These are phyloP conservation scores for Nyleta sp. DNA, from an alignment of 2,888 invertebrate genomes.

Conservation along the genomic window DNA sequence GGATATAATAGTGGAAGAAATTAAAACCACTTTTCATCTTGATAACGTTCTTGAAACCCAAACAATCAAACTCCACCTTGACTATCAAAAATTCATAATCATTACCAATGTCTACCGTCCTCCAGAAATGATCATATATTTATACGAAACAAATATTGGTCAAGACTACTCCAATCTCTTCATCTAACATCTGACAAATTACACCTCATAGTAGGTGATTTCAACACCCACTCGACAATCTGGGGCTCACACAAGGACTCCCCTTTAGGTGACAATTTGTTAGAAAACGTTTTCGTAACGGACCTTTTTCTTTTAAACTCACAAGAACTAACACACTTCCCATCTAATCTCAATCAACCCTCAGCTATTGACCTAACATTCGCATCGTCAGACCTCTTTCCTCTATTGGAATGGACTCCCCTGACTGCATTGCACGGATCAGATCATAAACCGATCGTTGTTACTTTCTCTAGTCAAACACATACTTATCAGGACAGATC, in stretches of 20 bases:
- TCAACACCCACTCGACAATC: not conserved
- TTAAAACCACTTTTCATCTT: not conserved
- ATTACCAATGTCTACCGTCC: not conserved
- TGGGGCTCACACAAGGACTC: not conserved
- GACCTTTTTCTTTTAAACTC: not conserved
- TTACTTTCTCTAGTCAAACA: no score
- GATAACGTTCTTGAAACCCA: not conserved
- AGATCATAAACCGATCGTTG: no score
- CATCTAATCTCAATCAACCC: not conserved
- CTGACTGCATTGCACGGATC: no score
- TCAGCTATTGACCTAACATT: slow-evolving; percentile 6
- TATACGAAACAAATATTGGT: not conserved
- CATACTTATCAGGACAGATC: no score
- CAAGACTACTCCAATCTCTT: not conserved
- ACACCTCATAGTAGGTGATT: not conserved
- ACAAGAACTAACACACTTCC: not conserved
- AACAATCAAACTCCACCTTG: no score
- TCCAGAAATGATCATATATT: not conserved
- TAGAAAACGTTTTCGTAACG: not conserved
- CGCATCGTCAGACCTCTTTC: not conserved
- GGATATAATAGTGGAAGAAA: no score
- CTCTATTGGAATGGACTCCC: not conserved
- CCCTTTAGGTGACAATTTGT: not conserved
- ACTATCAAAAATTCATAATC: not conserved
- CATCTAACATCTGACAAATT: no score